Evolutionary conservation across 2,888 invertebrate species (phyloP).

Genomic region (Lissocephala sabroskyi): DNA sequence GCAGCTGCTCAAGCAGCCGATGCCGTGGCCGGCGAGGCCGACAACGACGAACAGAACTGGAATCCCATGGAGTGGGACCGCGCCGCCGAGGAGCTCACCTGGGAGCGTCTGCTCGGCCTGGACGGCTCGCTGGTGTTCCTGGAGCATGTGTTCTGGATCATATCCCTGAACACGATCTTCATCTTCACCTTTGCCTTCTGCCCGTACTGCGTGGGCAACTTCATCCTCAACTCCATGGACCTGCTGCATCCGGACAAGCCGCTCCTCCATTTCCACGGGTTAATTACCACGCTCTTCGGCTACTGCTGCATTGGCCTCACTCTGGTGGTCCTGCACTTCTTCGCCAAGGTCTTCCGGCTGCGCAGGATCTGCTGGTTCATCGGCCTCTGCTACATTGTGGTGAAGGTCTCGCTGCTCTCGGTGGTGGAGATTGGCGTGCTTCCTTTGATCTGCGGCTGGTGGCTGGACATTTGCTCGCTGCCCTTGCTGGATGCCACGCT

Average conservation of each 20-base stretch:
- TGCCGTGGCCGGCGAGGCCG: conserved; percentile 72
- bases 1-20: conserved; percentile 74
- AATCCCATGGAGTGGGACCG: conserved; percentile 99
- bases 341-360: conserved; percentile 86
- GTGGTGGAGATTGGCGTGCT: conserved; percentile 98
- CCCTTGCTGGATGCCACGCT: conserved; percentile 88
- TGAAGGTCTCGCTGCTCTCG: conserved; percentile 91
- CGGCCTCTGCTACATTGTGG: conserved; percentile 89
- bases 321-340: conserved; percentile 86
- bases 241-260: conserved; percentile 69
- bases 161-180: conserved; percentile 96
- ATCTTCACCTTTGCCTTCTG: conserved; percentile 97
- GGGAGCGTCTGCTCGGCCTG: conserved; percentile 95
- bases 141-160: conserved; percentile 99
- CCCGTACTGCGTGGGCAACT: conserved; percentile 95
- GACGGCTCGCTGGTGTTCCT: conserved; percentile 97
- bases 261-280: conserved; percentile 90
- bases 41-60: conserved; percentile 82
- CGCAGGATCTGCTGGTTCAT: conserved; percentile 87
- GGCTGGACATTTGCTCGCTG: conserved; percentile 98
- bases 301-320: conserved; percentile 91
- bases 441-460: conserved; percentile 98
- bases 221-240: conserved; percentile 83
- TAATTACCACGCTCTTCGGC: conserved; percentile 92
- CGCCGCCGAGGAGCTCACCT: conserved; percentile 97